Percentiles rank a stretch among this genome's conserved stretches.
These are phyloP conservation scores for Clivina fossor DNA, from an alignment of 2,888 invertebrate species.

Conservation along the genomic window DNA sequence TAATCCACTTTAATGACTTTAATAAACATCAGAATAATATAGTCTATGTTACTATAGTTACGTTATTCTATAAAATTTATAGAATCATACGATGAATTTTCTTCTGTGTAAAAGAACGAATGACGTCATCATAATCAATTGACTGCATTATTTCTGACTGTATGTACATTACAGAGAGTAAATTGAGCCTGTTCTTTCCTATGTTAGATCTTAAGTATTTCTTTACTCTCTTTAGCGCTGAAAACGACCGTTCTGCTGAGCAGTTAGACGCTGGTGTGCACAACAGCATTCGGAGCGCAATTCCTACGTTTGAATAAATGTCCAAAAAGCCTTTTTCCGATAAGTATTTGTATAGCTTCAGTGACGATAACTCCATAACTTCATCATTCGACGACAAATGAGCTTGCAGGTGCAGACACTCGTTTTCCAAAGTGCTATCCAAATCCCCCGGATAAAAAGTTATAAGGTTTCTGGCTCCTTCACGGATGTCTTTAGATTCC, in stretches of 20 bases:
- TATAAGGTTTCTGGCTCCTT: slow-evolving; percentile 22
- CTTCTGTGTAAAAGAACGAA: slow-evolving; percentile 10
- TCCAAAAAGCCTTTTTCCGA: slow-evolving; percentile 20
- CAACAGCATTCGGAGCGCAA: slow-evolving; percentile 23
- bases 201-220: slow-evolving; percentile 16
- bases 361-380: slow-evolving; percentile 24
- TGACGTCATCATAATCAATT: slow-evolving; percentile 21
- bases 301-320: slow-evolving; percentile 15
- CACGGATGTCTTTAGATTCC: slow-evolving; percentile 22
- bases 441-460: slow-evolving; percentile 14
- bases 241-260: slow-evolving; percentile 17
- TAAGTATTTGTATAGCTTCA: slow-evolving; percentile 26
- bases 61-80: slow-evolving; percentile 11
- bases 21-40: too few species aligned
- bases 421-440: slow-evolving; percentile 20
- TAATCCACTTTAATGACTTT: too few species aligned
- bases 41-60: slow-evolving; percentile 14
- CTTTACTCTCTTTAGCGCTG: slow-evolving; percentile 10
- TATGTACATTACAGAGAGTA: slow-evolving; percentile 17
- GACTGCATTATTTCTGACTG: slow-evolving; percentile 21
- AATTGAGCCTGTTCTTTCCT: slow-evolving; percentile 21
- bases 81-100: slow-evolving; percentile 15
- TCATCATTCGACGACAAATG: slow-evolving; percentile 21
- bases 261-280: slow-evolving; percentile 16
- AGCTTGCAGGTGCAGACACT: too few species aligned